Percentiles rank a stretch among this genome's conserved stretches.
Evolutionary conservation across 1,140 invertebrate species (phyloP).

Genomic region (Plectrocnemia conspersa): DNA sequence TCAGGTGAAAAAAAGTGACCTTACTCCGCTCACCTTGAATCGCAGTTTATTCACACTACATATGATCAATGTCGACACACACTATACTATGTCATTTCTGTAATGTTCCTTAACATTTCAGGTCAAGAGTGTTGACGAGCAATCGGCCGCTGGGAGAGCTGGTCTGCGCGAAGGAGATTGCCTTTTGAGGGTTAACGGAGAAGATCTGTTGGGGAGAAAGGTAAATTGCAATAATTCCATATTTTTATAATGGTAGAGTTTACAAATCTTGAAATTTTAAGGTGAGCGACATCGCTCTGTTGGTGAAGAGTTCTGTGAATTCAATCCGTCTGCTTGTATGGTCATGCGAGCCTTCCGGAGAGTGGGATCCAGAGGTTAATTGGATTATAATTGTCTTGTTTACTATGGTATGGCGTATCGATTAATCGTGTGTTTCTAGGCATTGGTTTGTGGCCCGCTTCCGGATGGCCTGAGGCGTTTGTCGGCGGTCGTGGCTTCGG

Average conservation of each 20-base stretch:
- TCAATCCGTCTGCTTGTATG: conserved; percentile 46
- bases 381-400: background rate
- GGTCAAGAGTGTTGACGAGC: conserved; percentile 48
- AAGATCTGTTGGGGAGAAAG: conserved; percentile 55
- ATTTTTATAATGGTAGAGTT: background rate
- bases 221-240: conserved; percentile 4
- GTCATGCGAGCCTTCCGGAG: conserved; percentile 45
- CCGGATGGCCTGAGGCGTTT: conserved; percentile 51
- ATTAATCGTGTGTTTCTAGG: conserved; percentile 40
- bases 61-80: background rate
- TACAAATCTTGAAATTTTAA: too few species aligned
- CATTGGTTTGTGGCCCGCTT: conserved; percentile 51
- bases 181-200: conserved; percentile 53
- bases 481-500: conserved; percentile 47
- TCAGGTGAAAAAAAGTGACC: background rate
- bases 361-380: conserved; percentile 48
- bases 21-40: conserved; percentile 3
- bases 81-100: too few species aligned
- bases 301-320: conserved; percentile 18
- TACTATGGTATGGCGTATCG: background rate
- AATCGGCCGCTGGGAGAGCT: conserved; percentile 47
- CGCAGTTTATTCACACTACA: background rate
- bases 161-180: conserved; percentile 59
- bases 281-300: conserved; percentile 43
- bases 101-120: conserved; percentile 23